Percentiles rank a stretch among this genome's conserved stretches.
Evolutionary conservation across 2,113 vertebrate species (phyloP).

Genomic region (Notiomystis cincta): DNA sequence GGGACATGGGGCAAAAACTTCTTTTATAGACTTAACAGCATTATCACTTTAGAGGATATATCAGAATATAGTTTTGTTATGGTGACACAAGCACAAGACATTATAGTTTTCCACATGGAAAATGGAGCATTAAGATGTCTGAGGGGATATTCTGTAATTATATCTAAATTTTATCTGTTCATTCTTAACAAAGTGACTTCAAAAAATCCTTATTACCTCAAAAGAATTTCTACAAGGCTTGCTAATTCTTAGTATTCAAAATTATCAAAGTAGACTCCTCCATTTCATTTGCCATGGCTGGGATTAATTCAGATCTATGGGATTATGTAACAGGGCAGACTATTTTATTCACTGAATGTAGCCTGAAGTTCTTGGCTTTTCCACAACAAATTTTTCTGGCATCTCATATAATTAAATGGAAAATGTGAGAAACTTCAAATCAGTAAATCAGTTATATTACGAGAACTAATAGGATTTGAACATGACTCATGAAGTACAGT

Average conservation of each 20-base stretch:
- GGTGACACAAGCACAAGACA: not conserved
- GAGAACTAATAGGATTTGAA: conserved; percentile 22
- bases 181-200: not conserved
- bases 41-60: not conserved
- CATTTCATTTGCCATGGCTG: not conserved
- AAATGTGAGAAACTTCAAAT: not conserved
- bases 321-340: not conserved
- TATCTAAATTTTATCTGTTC: not conserved
- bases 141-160: not conserved
- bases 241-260: not conserved
- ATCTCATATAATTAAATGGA: not conserved
- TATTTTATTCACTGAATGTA: not conserved
- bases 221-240: not conserved
- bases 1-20: not conserved
- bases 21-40: not conserved
- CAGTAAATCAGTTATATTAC: not conserved
- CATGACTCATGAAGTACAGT: not conserved
- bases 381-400: not conserved
- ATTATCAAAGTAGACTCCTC: not conserved
- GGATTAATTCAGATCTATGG: not conserved
- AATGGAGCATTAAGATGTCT: not conserved
- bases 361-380: not conserved
- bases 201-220: not conserved
- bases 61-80: not conserved
- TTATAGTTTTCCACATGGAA: not conserved